Conservation (phyloP, 2,888 invertebrate genomes). For the Campoletis raptor region DNA sequence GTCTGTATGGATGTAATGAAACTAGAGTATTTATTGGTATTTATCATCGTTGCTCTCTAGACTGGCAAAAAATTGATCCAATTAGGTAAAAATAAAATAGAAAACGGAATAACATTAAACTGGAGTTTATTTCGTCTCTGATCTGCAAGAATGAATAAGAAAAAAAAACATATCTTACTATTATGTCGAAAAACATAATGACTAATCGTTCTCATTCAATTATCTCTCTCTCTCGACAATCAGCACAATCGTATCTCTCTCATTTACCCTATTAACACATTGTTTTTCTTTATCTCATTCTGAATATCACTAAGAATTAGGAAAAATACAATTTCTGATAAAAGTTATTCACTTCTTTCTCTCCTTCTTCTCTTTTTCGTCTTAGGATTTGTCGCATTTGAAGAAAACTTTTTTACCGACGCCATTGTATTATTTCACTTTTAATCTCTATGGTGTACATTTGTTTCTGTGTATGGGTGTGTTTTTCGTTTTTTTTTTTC, state of each 20-base stretch:
- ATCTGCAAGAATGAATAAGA: conserved; percentile 53
- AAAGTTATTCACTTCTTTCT: conserved; percentile 25
- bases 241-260: conserved; percentile 35
- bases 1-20: background rate
- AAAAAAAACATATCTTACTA: conserved; percentile 61
- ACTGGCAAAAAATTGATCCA: background rate
- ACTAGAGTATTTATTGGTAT: background rate
- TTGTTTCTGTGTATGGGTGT: background rate
- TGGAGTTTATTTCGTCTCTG: conserved; percentile 60
- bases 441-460: conserved; percentile 57
- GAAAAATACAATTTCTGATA: conserved; percentile 68
- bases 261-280: conserved; percentile 47
- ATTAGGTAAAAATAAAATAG: background rate
- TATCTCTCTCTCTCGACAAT: conserved; percentile 33
- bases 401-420: conserved; percentile 5
- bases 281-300: conserved; percentile 21
- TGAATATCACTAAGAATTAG: conserved; percentile 57
- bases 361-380: background rate
- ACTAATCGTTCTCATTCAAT: conserved; percentile 60
- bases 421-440: conserved; percentile 24
- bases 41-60: background rate
- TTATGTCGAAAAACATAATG: conserved; percentile 64
- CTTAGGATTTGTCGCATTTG: background rate
- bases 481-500: conserved; percentile 1
- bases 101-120: conserved; percentile 50